phyloP scores from a whole-genome alignment of 53 echinoderm and acorn worm genomes.

The Crossaster papposus region DNA sequence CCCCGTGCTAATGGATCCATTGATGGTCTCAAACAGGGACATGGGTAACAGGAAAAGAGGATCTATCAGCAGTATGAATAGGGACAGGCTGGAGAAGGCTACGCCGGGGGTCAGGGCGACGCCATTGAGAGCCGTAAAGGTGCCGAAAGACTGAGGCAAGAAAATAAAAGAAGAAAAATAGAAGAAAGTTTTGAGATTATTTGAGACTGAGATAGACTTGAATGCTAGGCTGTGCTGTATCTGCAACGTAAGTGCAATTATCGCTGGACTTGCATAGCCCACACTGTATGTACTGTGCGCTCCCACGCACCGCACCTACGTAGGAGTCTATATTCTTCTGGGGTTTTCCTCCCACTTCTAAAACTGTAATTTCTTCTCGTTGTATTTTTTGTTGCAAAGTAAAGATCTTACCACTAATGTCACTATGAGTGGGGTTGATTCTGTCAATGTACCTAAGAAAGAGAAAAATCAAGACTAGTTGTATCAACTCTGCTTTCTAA shows the following conservation, averaged over 20 bases:
- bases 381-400: too few species aligned
- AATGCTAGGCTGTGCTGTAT: too few species aligned
- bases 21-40: conserved; percentile 61
- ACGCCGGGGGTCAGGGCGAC: conserved; percentile 78
- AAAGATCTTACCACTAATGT: conserved; percentile 56
- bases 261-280: too few species aligned
- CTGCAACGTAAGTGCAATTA: too few species aligned
- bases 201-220: too few species aligned
- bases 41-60: conserved; percentile 66
- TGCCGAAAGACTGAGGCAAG: conserved; percentile 63
- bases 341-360: too few species aligned
- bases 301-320: too few species aligned
- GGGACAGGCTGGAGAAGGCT: conserved; percentile 74
- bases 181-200: too few species aligned
- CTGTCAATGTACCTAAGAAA: conserved; percentile 61
- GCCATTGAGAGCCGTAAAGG: conserved; percentile 53
- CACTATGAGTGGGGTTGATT: conserved; percentile 45
- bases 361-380: too few species aligned
- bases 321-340: too few species aligned
- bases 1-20: conserved; percentile 63
- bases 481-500: too few species aligned
- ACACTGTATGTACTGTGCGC: too few species aligned
- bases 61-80: conserved; percentile 66
- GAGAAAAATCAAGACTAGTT: neutral
- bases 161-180: neutral